phyloP scores from a whole-genome alignment of 2,113 vertebrate species.

The Dasyprocta punctata region DNA sequence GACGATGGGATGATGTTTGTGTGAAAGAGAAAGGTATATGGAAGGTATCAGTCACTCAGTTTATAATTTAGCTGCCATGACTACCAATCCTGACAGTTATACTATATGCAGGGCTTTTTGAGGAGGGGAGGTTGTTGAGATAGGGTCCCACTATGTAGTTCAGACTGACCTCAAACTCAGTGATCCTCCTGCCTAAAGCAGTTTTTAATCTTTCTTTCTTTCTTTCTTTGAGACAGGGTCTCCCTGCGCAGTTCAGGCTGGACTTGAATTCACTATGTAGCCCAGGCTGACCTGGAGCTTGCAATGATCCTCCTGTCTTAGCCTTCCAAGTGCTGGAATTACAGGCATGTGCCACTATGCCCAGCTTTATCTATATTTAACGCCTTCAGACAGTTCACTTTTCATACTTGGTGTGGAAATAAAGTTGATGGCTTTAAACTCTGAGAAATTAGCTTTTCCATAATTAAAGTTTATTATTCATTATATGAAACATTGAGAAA shows the following conservation, averaged over 20 bases:
- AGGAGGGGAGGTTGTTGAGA: background rate
- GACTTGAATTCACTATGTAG: background rate
- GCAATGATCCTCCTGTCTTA: background rate
- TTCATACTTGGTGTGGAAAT: constrained; percentile 18
- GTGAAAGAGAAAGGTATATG: background rate
- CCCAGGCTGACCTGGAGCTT: background rate
- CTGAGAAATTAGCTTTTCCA: constrained; percentile 4
- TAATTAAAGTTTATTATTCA: background rate
- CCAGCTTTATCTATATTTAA: background rate
- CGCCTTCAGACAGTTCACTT: background rate
- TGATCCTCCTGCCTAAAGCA: background rate
- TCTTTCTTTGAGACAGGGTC: background rate
- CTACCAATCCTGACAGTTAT: background rate
- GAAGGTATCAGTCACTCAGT: background rate
- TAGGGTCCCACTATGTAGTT: background rate
- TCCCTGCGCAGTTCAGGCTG: background rate
- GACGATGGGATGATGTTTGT: background rate
- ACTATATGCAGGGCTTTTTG: background rate
- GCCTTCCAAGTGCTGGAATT: background rate
- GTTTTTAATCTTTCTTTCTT: background rate
- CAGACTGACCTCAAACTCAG: background rate
- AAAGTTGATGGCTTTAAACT: background rate
- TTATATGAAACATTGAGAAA: background rate
- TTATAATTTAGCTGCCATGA: background rate
- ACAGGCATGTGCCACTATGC: background rate